Percentiles rank a stretch among this genome's conserved stretches.
phyloP scores from a whole-genome alignment of 23 tunicate genomes.

The Ascidia mentula region DNA sequence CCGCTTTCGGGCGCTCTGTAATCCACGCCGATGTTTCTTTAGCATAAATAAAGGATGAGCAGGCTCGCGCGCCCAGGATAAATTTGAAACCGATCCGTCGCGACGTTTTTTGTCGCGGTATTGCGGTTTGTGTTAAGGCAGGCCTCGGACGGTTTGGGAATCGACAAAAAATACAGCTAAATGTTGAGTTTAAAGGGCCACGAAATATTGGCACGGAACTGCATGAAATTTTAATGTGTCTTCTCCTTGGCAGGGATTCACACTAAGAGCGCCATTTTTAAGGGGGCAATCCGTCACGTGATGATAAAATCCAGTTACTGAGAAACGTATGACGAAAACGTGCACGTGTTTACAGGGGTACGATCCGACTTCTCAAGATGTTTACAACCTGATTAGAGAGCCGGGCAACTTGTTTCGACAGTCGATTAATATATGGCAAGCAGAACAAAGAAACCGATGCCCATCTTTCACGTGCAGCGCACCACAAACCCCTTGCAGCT shows the following conservation, averaged over 20 bases:
- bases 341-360: background rate
- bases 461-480: background rate
- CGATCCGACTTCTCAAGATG: background rate
- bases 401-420: conserved; percentile 1
- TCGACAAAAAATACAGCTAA: no score
- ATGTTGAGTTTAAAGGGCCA: no score
- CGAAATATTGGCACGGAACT: no score
- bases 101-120: no score
- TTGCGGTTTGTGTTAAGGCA: no score
- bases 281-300: no score
- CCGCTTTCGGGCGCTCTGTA: background rate
- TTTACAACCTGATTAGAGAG: background rate
- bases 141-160: no score
- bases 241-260: no score
- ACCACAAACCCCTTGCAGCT: background rate
- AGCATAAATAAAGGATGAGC: conserved; percentile 2
- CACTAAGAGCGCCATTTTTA: no score
- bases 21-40: conserved; percentile 2
- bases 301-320: no score
- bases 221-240: no score
- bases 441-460: background rate
- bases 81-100: background rate
- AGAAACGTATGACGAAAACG: no score
- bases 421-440: background rate
- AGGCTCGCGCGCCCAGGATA: background rate